A percentile compares a stretch with the other conserved stretches of the same genome.
Conservation (phyloP, 2,113 vertebrate genomes). For the Prolemur simus region DNA sequence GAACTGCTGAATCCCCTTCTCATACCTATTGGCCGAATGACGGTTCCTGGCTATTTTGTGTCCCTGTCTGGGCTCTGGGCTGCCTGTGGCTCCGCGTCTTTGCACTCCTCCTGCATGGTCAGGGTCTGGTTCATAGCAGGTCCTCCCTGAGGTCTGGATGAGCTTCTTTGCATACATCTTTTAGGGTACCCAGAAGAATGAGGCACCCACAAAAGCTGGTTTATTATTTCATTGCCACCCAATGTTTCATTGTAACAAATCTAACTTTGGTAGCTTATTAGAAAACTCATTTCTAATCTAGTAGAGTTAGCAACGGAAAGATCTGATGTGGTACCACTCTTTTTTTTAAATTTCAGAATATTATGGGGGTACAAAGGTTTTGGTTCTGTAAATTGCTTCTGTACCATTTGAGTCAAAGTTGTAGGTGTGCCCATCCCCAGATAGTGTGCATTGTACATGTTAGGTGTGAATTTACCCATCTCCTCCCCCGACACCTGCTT, state of each 20-base stretch:
- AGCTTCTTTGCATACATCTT: not conserved
- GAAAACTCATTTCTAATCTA: not conserved
- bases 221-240: not conserved
- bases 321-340: not conserved
- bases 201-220: not conserved
- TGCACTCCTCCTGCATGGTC: not conserved
- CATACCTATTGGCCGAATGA: not conserved
- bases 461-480: too few relatives aligned
- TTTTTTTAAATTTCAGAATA: too few relatives aligned
- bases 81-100: not conserved
- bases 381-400: too few relatives aligned
- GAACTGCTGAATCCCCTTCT: not conserved
- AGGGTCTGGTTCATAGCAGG: not conserved
- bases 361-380: too few relatives aligned
- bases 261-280: not conserved
- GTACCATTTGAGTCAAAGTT: too few relatives aligned
- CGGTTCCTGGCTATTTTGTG: not conserved
- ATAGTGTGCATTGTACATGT: too few relatives aligned
- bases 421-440: too few relatives aligned
- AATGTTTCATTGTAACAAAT: not conserved
- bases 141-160: not conserved
- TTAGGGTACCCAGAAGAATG: not conserved
- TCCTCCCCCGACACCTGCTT: too few relatives aligned
- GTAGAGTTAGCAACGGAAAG: not conserved
- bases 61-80: not conserved